A percentile compares a stretch with the other conserved stretches of the same genome.
These are phyloP conservation scores for Lutraria rhynchaena DNA, from an alignment of 1,140 invertebrate species.

Conservation along the genomic window DNA sequence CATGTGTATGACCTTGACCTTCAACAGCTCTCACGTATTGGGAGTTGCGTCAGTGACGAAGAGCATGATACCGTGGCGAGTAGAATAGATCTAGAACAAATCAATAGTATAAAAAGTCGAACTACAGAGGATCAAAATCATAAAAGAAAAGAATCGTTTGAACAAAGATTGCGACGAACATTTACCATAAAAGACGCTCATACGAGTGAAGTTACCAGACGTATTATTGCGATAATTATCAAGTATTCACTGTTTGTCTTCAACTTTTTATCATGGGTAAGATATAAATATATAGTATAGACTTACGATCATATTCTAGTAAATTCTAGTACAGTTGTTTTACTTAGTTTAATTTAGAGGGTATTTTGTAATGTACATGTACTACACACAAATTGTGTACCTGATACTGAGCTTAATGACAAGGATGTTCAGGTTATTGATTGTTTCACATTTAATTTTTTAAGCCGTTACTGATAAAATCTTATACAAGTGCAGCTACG, in stretches of 20 bases:
- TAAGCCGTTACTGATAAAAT: no score
- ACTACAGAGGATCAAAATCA: neutral
- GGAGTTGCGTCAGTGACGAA: neutral
- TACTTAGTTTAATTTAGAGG: neutral
- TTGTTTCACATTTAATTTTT: no score
- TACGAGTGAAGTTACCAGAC: constrained; percentile 51
- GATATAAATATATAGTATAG: constrained; percentile 10
- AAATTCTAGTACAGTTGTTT: neutral
- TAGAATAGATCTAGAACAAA: constrained; percentile 23
- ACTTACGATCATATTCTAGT: neutral
- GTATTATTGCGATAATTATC: constrained; percentile 37
- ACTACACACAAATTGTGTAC: no score
- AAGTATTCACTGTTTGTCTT: constrained; percentile 74
- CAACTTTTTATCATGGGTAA: constrained; percentile 75
- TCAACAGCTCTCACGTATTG: neutral
- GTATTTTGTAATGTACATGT: no score
- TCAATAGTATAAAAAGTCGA: constrained; percentile 21
- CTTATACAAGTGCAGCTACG: no score
- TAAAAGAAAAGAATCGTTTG: constrained; percentile 52
- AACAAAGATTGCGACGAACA: constrained; percentile 47
- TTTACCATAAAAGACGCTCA: constrained; percentile 48
- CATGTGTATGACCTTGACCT: no score
- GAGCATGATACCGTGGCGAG: constrained; percentile 12
- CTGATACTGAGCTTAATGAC: no score
- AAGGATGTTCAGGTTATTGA: no score